Evolutionary conservation across 2,113 vertebrate genomes (phyloP).

Genomic region (Propithecus coquereli): DNA sequence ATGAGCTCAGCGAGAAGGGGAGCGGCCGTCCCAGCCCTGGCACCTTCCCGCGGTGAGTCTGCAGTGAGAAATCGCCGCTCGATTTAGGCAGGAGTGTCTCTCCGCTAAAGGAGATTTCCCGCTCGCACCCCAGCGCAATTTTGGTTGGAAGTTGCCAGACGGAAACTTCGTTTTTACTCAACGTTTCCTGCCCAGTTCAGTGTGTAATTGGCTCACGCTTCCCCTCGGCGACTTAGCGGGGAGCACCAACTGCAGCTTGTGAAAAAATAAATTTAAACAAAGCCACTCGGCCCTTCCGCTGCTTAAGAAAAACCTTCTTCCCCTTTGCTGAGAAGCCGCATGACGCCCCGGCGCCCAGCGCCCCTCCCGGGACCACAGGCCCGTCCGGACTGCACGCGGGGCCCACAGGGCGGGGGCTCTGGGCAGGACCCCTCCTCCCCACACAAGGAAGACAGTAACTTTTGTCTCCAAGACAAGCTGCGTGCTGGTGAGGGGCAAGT

Average conservation of each 20-base stretch:
- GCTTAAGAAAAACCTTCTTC: background rate
- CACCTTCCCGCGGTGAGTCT: accelerated
- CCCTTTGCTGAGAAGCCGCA: background rate
- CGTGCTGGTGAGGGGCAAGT: background rate
- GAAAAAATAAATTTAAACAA: background rate
- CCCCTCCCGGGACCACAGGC: background rate
- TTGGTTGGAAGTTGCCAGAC: constrained; percentile 35
- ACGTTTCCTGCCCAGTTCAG: constrained; percentile 39
- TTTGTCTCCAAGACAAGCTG: background rate
- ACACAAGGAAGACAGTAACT: background rate
- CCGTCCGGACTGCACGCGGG: accelerated
- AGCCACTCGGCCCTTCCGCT: background rate
- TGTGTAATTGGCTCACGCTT: constrained; percentile 43
- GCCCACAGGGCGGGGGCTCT: background rate
- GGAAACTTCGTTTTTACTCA: constrained; percentile 53
- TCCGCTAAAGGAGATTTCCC: accelerated
- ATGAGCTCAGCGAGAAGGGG: background rate
- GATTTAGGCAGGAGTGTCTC: background rate
- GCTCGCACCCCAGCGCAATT: background rate
- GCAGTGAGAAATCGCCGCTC: accelerated
- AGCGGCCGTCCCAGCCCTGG: background rate
- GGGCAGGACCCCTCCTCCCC: background rate
- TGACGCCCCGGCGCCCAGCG: background rate
- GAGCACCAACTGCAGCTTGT: background rate
- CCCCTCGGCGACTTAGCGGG: accelerated